Evolutionary conservation across 2,797 vertebrate genomes (phyloP).

Genomic region (Cirrhinus molitorella): DNA sequence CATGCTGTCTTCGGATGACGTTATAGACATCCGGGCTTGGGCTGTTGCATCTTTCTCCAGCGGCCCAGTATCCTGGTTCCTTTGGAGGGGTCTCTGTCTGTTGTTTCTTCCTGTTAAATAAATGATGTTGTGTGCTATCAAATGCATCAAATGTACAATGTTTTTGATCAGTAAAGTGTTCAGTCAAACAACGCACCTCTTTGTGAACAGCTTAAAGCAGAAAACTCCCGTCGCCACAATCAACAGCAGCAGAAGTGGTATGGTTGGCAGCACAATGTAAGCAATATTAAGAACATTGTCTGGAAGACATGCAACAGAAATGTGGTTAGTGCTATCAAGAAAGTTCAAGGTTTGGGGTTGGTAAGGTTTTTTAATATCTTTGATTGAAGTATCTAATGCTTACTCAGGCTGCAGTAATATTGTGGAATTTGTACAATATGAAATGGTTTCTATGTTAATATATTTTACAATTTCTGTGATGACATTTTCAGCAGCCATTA

Average conservation of each 20-base stretch:
- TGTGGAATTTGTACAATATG: neutral
- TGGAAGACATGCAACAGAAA: slow-evolving; percentile 60
- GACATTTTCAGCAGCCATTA: neutral
- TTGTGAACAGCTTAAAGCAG: slow-evolving; percentile 84
- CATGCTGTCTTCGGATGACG: slow-evolving; percentile 87
- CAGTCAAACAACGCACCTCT: slow-evolving; percentile 73
- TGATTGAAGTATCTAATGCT: neutral
- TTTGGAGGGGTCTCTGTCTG: slow-evolving; percentile 75
- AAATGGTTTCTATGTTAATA: neutral
- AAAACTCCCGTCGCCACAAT: slow-evolving; percentile 78
- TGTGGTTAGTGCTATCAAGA: neutral
- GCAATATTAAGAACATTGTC: slow-evolving; percentile 78
- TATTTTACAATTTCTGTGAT: neutral
- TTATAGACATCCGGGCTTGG: slow-evolving; percentile 88
- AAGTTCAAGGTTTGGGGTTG: neutral
- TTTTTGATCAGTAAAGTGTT: neutral
- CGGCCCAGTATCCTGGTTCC: slow-evolving; percentile 76
- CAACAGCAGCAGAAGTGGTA: slow-evolving; percentile 86
- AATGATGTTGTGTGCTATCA: neutral
- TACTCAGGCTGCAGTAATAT: neutral
- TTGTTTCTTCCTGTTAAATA: slow-evolving; percentile 64
- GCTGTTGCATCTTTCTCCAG: slow-evolving; percentile 71
- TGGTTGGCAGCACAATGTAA: slow-evolving; percentile 87
- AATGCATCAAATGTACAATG: neutral
- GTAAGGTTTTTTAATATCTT: neutral